These are phyloP conservation scores for Pithys albifrons DNA, from an alignment of 2,113 vertebrate genomes.

Conservation along the genomic window DNA sequence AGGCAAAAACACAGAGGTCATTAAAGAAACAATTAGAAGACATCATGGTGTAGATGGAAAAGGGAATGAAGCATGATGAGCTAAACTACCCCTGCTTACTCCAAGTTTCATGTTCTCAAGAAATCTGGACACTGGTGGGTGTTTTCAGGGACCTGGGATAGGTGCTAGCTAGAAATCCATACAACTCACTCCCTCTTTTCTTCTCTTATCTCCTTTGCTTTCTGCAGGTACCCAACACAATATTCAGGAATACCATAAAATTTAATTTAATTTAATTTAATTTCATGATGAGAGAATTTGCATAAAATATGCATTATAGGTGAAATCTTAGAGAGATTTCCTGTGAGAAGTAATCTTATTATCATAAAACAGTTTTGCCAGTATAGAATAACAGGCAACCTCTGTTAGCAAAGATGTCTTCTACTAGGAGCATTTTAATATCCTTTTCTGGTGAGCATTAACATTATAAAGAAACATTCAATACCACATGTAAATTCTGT, in stretches of 20 bases:
- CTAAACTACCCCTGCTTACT: background rate
- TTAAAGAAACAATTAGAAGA: conserved; percentile 71
- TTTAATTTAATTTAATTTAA: background rate
- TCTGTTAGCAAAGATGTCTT: background rate
- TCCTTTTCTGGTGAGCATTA: background rate
- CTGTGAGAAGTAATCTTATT: background rate
- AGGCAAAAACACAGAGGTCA: conserved; percentile 61
- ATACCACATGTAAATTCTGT: background rate
- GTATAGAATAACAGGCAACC: background rate
- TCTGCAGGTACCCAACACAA: background rate
- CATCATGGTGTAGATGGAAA: conserved; percentile 55
- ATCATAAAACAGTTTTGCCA: background rate
- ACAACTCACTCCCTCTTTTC: background rate
- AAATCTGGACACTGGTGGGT: background rate
- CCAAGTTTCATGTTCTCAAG: background rate
- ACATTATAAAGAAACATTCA: background rate
- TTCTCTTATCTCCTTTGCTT: background rate
- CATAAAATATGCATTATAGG: background rate
- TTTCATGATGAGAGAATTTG: background rate
- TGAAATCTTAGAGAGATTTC: background rate
- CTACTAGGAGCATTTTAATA: background rate
- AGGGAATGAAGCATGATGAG: conserved; percentile 13
- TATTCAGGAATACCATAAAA: background rate
- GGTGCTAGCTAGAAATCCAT: background rate
- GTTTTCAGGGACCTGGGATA: background rate